Percentiles rank a stretch among this genome's conserved stretches.
Conservation (phyloP, 1,140 invertebrate species). For the Meloidogyne chitwoodi region DNA sequence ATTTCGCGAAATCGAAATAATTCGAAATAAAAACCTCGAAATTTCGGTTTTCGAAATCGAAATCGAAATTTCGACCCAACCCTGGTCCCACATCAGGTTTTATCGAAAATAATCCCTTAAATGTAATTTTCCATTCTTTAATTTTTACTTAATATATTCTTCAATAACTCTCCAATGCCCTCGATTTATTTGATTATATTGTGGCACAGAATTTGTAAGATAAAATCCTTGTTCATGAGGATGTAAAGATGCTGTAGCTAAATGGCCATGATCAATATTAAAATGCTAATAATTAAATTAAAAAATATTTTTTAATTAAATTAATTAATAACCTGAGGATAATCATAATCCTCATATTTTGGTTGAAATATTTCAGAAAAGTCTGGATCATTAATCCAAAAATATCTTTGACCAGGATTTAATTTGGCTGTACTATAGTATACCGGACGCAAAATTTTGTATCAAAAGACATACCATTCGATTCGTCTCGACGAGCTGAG, state of each 20-base stretch:
- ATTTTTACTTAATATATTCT: background rate
- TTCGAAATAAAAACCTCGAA: too few species aligned
- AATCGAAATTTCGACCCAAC: too few species aligned
- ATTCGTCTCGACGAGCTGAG: too few species aligned
- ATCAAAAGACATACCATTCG: too few species aligned
- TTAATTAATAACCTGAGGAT: background rate
- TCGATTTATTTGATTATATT: background rate
- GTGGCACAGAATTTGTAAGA: background rate
- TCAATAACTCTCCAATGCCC: background rate
- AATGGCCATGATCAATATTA: background rate
- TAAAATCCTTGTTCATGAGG: background rate
- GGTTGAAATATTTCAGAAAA: background rate
- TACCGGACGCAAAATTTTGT: too few species aligned
- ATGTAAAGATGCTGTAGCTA: background rate
- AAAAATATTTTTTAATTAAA: background rate
- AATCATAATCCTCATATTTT: background rate
- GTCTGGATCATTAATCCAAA: background rate
- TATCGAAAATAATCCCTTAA: too few species aligned
- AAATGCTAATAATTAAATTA: background rate
- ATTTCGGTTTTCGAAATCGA: too few species aligned
- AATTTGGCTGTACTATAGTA: too few species aligned
- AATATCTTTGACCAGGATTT: too few species aligned
- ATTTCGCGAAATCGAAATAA: too few species aligned
- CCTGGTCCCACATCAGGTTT: too few species aligned
- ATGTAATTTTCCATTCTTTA: too few species aligned